These are phyloP conservation scores for Tigriopus californicus DNA, from an alignment of 2,888 invertebrate species.

Conservation along the genomic window DNA sequence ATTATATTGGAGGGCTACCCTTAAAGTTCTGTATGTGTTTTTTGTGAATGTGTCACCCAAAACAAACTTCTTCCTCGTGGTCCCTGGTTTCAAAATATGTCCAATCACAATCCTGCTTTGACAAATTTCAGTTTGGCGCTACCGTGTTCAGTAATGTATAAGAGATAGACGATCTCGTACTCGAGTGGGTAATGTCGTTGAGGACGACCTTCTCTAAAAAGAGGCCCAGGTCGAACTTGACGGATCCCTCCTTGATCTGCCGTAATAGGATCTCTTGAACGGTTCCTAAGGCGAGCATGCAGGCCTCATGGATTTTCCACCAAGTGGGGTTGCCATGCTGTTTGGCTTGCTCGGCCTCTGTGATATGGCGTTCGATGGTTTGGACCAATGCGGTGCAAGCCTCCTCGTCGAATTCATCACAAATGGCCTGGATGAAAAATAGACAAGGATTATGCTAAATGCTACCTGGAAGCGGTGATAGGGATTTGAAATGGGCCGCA, in stretches of 20 bases:
- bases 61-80: no score
- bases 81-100: no score
- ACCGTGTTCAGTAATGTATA: no score
- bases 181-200: conserved; percentile 28
- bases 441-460: neutral
- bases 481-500: neutral
- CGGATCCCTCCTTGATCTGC: conserved; percentile 18
- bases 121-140: no score
- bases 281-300: conserved; percentile 41
- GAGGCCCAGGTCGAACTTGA: conserved; percentile 19
- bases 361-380: conserved; percentile 40
- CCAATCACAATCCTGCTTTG: no score
- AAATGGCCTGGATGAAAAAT: no score
- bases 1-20: no score
- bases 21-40: no score
- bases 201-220: conserved; percentile 33
- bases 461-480: neutral
- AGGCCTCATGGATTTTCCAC: conserved; percentile 48
- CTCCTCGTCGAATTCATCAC: conserved; percentile 36
- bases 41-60: no score
- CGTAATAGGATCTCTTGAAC: conserved; percentile 28
- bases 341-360: conserved; percentile 34
- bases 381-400: conserved; percentile 34
- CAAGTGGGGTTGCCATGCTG: conserved; percentile 31
- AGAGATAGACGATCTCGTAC: conserved; percentile 25